Conservation (phyloP, 2,888 invertebrate genomes). For the Hedya salicella region DNA sequence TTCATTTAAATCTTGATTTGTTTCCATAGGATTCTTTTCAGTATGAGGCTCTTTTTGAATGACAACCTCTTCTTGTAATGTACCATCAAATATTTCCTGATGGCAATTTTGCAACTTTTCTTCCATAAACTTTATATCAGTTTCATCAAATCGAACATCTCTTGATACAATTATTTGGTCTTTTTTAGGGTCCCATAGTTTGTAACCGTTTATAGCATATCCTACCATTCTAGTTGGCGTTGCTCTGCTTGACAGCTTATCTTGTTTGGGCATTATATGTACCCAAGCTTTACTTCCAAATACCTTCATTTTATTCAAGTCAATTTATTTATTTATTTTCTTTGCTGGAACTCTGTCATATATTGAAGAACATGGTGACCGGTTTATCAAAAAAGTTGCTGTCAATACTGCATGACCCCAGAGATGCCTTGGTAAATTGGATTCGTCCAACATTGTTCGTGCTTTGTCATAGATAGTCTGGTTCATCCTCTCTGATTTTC, state of each 20-base stretch:
- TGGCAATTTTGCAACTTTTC: no score
- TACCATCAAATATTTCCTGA: no score
- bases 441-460: constrained; percentile 12
- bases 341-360: constrained; percentile 17
- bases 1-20: no score
- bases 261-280: constrained; percentile 28
- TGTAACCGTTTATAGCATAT: constrained; percentile 21
- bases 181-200: constrained; percentile 15
- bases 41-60: no score
- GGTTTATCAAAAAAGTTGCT: constrained; percentile 23
- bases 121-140: not conserved
- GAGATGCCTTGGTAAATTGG: constrained; percentile 15
- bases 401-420: constrained; percentile 27
- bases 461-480: constrained; percentile 8
- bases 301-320: constrained; percentile 11
- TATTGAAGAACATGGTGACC: constrained; percentile 25
- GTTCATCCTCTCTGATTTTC: constrained; percentile 13
- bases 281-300: constrained; percentile 28
- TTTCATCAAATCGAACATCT: constrained; percentile 28
- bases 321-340: constrained; percentile 5
- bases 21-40: no score
- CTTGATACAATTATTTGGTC: constrained; percentile 16
- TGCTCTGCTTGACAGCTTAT: constrained; percentile 19
- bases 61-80: no score
- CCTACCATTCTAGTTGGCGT: constrained; percentile 20